phyloP scores from a whole-genome alignment of 1,140 invertebrate species.

The Drosophila ogumai region DNA sequence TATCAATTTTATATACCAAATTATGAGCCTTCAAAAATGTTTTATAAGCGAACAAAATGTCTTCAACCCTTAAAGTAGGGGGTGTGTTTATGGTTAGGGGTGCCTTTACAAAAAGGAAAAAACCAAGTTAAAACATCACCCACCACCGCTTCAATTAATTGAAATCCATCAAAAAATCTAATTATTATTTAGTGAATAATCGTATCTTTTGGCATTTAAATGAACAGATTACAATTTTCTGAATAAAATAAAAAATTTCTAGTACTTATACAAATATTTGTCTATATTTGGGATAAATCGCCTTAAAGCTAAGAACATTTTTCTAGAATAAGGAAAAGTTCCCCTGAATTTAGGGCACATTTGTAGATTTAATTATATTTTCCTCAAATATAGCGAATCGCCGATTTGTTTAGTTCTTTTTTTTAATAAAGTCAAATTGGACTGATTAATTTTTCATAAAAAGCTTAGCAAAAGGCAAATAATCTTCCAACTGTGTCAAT shows the following conservation, averaged over 20 bases:
- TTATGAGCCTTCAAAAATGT: not conserved
- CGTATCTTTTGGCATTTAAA: not conserved
- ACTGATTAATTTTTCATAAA: no score
- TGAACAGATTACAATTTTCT: not conserved
- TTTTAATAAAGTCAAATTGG: no score
- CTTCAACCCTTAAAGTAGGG: slow-evolving; percentile 9
- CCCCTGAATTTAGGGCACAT: no score
- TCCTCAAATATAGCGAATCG: no score
- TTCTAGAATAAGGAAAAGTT: no score
- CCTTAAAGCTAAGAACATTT: no score
- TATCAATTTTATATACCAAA: not conserved
- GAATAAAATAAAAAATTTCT: not conserved
- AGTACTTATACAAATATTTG: no score
- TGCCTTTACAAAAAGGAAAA: not conserved
- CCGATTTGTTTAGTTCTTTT: no score
- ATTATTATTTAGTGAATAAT: not conserved
- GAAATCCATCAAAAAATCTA: not conserved
- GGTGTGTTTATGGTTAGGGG: slow-evolving; percentile 9
- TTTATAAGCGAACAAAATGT: not conserved
- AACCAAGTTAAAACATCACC: not conserved
- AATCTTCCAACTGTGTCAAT: no score
- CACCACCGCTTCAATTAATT: not conserved
- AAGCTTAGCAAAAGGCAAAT: no score
- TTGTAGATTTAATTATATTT: no score
- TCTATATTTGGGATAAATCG: no score